Evolutionary conservation across 1,140 invertebrate species (phyloP).

Genomic region (Chironomus striatipennis): DNA sequence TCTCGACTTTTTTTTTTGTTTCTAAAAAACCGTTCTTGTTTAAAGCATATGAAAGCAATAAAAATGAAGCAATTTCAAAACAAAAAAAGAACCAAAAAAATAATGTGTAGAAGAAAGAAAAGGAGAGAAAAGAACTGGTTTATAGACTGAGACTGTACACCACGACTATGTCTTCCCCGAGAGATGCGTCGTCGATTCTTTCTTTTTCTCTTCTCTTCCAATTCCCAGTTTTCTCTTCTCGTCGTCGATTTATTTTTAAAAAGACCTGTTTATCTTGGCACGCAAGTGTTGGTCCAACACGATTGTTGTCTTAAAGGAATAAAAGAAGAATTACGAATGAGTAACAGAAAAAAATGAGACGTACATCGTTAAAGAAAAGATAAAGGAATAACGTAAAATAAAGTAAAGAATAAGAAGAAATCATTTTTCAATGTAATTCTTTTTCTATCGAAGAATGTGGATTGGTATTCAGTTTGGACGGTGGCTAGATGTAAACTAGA

Average conservation of each 20-base stretch:
- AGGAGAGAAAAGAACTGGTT: slow-evolving; percentile 6
- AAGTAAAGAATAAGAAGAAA: no score
- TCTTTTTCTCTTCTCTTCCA: neutral
- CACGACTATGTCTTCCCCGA: neutral
- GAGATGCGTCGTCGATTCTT: neutral
- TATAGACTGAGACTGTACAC: neutral
- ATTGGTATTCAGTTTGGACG: no score
- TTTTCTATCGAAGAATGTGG: no score
- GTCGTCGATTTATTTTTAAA: neutral
- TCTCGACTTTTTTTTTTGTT: neutral
- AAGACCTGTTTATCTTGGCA: neutral
- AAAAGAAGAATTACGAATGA: neutral
- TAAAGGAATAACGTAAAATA: neutral
- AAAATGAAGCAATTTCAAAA: slow-evolving; percentile 18
- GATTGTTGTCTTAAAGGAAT: neutral
- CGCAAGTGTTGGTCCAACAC: slow-evolving; percentile 11
- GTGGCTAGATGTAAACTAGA: no score
- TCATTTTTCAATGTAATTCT: neutral
- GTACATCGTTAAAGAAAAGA: slow-evolving; percentile 12
- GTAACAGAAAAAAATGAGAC: neutral
- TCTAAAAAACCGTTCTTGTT: neutral
- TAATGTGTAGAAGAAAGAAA: neutral
- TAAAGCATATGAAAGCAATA: slow-evolving; percentile 17
- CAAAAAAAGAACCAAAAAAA: neutral
- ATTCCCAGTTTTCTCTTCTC: no score